Percentiles rank a stretch among this genome's conserved stretches.
phyloP scores from a whole-genome alignment of 2,797 vertebrate genomes.

The Schizothorax lantsangensis region DNA sequence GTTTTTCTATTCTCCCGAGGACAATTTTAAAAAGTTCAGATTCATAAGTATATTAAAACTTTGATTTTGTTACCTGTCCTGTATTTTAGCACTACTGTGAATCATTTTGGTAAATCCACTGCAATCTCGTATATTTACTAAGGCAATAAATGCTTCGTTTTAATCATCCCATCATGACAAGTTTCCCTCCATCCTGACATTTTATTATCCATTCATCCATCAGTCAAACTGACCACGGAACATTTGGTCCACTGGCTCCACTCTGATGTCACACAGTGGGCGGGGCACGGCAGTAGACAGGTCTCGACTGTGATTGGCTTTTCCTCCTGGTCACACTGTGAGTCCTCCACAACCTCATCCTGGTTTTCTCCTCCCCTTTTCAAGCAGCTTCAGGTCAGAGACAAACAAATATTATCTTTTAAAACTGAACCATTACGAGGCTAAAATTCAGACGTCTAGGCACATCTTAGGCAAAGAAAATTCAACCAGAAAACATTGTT shows the following conservation, averaged over 20 bases:
- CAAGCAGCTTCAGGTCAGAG: conserved; percentile 76
- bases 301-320: conserved; percentile 70
- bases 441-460: not conserved
- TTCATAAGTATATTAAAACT: not conserved
- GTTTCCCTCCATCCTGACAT: not conserved
- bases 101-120: not conserved
- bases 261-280: conserved; percentile 84
- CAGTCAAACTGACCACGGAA: conserved; percentile 75
- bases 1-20: not conserved
- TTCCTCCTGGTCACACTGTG: conserved; percentile 75
- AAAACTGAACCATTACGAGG: not conserved
- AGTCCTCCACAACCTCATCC: conserved; percentile 65
- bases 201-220: not conserved
- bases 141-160: not conserved
- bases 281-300: conserved; percentile 81
- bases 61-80: not conserved
- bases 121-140: not conserved
- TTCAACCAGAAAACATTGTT: not conserved
- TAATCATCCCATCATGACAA: not conserved
- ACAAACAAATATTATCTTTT: not conserved
- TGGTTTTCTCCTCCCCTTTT: conserved; percentile 66
- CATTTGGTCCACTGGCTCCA: conserved; percentile 86
- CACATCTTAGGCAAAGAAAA: not conserved
- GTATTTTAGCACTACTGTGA: not conserved
- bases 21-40: not conserved